Conservation (phyloP, 2,888 invertebrate genomes). For the Ennomos erosarius region DNA sequence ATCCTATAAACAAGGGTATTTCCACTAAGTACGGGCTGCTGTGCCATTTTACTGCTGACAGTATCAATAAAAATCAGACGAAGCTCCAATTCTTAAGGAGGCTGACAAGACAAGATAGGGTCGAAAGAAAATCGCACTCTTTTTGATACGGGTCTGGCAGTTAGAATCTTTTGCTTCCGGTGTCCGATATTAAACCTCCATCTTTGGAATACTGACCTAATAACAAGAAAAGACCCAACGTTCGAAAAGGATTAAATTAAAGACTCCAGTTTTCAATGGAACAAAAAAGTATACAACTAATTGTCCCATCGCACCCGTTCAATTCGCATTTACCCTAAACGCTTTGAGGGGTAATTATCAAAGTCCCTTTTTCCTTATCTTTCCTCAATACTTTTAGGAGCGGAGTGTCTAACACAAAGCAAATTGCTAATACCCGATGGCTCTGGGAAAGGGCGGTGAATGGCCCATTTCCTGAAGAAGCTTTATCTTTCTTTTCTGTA, state of each 20-base stretch:
- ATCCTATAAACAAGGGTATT: constrained; percentile 20
- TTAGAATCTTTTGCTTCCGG: constrained; percentile 47
- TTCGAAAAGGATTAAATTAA: constrained; percentile 42
- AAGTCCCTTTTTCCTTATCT: constrained; percentile 64
- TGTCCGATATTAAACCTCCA: constrained; percentile 30
- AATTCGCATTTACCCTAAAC: constrained; percentile 63
- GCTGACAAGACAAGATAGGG: constrained; percentile 51
- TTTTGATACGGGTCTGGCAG: constrained; percentile 63
- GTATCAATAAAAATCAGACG: constrained; percentile 45
- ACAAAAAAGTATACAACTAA: constrained; percentile 54
- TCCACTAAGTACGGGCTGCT: constrained; percentile 13
- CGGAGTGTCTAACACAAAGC: constrained; percentile 70
- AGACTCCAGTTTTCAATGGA: constrained; percentile 38
- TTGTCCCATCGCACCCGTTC: constrained; percentile 59
- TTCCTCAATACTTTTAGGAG: constrained; percentile 63
- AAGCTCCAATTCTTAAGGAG: constrained; percentile 46
- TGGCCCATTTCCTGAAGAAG: constrained; percentile 72
- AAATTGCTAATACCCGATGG: constrained; percentile 78
- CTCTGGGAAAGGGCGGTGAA: constrained; percentile 69
- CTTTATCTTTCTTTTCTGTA: constrained; percentile 65
- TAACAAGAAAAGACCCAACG: constrained; percentile 27
- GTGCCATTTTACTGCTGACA: constrained; percentile 30
- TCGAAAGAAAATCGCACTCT: constrained; percentile 47
- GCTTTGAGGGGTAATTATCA: constrained; percentile 69
- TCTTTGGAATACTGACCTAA: constrained; percentile 23